Percentiles rank a stretch among this genome's conserved stretches.
phyloP scores from a whole-genome alignment of 1,140 invertebrate species.

The Saccostrea cuccullata region DNA sequence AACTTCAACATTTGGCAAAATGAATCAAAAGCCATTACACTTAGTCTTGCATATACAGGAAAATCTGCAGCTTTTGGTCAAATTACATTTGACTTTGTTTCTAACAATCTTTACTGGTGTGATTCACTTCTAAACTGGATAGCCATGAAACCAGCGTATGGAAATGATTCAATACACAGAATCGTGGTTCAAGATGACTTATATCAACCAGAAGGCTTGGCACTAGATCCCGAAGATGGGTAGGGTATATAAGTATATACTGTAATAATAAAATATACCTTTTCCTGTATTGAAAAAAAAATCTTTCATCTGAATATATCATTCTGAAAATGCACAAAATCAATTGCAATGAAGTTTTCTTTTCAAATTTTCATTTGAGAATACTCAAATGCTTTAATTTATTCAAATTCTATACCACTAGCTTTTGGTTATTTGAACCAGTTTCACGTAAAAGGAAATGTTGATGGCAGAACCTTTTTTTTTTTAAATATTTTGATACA shows the following conservation, averaged over 20 bases:
- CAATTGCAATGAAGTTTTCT: too few species aligned
- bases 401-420: too few species aligned
- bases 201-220: neutral
- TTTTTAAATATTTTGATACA: neutral
- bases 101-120: neutral
- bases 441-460: neutral
- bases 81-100: neutral
- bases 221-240: neutral
- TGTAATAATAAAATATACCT: too few species aligned
- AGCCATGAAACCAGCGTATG: neutral
- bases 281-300: too few species aligned
- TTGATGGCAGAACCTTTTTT: neutral
- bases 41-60: neutral
- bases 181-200: neutral
- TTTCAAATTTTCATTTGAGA: too few species aligned
- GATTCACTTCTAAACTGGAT: neutral
- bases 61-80: neutral
- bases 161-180: neutral
- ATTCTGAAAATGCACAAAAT: too few species aligned
- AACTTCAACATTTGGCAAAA: neutral
- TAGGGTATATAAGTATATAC: neutral
- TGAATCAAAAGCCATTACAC: neutral
- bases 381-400: too few species aligned
- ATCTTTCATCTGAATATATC: too few species aligned
- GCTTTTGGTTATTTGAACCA: too few species aligned